phyloP scores from a whole-genome alignment of 2,113 vertebrate species.

The Todiramphus chloris region DNA sequence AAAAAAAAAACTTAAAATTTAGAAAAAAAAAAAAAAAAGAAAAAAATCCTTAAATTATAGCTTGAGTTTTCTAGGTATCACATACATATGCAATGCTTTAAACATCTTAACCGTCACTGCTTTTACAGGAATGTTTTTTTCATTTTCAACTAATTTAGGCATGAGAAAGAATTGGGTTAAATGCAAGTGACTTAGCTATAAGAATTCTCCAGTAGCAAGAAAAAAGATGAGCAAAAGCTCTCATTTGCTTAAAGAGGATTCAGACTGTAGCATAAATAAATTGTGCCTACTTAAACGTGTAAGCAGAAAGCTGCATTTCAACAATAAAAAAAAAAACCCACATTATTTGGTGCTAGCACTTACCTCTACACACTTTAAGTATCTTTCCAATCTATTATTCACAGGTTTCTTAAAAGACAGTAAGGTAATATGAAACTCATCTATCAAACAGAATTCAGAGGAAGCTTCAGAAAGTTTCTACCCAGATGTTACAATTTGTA shows the following conservation, averaged over 20 bases:
- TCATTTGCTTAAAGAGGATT: not conserved
- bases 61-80: not conserved
- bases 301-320: not conserved
- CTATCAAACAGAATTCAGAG: not conserved
- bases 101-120: not conserved
- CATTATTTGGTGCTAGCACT: not conserved
- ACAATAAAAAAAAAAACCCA: not conserved
- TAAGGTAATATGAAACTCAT: not conserved
- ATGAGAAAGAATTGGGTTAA: not conserved
- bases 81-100: fast-evolving
- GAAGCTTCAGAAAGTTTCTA: not conserved
- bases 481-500: not conserved
- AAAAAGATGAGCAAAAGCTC: not conserved
- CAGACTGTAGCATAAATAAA: not conserved
- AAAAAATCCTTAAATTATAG: not conserved
- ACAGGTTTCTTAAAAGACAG: not conserved
- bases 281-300: fast-evolving
- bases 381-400: not conserved
- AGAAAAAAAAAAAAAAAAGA: not conserved
- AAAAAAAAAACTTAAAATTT: too few relatives aligned
- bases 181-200: not conserved
- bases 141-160: not conserved
- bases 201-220: not conserved
- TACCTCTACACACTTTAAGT: not conserved
- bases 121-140: not conserved